Percentiles rank a stretch among this genome's conserved stretches.
Conservation (phyloP, 2,113 vertebrate species). For the Hylia prasina region DNA sequence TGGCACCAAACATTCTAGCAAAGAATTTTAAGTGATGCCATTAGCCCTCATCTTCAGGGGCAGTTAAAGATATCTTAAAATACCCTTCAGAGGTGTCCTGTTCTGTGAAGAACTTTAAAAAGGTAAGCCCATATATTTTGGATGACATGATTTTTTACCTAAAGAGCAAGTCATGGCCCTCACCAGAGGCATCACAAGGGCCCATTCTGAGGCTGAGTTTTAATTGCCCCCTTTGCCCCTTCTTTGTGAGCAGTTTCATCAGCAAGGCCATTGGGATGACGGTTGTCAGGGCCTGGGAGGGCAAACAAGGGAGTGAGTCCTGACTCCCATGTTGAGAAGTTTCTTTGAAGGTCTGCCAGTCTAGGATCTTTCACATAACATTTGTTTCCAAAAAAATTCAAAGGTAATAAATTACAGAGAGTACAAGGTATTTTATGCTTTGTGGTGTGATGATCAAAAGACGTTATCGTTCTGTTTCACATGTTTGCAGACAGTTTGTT, state of each 20-base stretch:
- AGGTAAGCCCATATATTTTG: background rate
- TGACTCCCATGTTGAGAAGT: background rate
- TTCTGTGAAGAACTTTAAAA: background rate
- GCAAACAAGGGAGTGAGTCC: background rate
- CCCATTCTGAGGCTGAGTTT: background rate
- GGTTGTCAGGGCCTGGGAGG: background rate
- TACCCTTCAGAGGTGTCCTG: background rate
- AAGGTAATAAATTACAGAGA: constrained; percentile 24
- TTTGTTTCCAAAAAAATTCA: constrained; percentile 20
- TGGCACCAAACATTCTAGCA: background rate
- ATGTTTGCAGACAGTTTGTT: constrained; percentile 17
- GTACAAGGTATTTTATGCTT: constrained; percentile 17
- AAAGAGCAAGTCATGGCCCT: background rate
- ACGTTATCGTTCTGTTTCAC: background rate
- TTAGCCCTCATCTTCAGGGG: background rate
- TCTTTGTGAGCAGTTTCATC: background rate
- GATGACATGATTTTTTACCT: background rate
- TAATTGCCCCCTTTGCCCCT: background rate
- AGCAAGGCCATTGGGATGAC: background rate
- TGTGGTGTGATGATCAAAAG: constrained; percentile 53
- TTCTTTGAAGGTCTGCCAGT: constrained; percentile 22
- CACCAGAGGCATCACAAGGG: background rate
- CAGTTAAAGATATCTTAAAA: background rate
- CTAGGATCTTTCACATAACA: background rate
- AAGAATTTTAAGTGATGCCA: background rate